phyloP scores from a whole-genome alignment of 2,888 invertebrate species.

The Stramonita haemastoma region DNA sequence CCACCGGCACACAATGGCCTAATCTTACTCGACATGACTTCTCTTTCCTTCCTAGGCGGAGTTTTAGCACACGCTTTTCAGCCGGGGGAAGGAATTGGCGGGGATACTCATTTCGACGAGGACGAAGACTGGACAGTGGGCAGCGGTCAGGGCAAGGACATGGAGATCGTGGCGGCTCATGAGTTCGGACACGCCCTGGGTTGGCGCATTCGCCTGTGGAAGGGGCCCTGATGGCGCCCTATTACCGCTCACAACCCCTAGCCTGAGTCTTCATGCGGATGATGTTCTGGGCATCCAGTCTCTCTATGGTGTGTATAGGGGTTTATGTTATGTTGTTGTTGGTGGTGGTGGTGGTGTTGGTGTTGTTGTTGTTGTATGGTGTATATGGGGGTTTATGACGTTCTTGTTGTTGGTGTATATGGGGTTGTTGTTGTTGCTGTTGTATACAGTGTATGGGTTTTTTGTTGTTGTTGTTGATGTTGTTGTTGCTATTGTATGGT shows the following conservation, averaged over 20 bases:
- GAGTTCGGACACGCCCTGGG: conserved; percentile 77
- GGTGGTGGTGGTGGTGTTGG: no score
- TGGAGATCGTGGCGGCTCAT: conserved; percentile 85
- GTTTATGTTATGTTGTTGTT: no score
- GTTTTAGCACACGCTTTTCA: conserved; percentile 76
- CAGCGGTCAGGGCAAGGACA: conserved; percentile 80
- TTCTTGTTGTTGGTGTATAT: no score
- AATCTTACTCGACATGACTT: no score
- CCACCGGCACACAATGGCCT: no score
- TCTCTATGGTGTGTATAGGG: conserved; percentile 64
- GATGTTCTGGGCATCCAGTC: conserved; percentile 70
- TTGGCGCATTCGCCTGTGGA: conserved; percentile 69
- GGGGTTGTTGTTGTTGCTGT: no score
- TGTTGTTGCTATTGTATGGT: no score
- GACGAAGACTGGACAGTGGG: conserved; percentile 74
- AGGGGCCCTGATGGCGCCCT: conserved; percentile 76
- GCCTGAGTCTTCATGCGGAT: conserved; percentile 67
- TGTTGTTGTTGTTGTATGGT: no score
- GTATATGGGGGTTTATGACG: no score
- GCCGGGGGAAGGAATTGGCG: conserved; percentile 73
- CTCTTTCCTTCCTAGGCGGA: conserved; percentile 64
- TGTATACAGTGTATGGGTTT: no score
- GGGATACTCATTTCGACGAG: conserved; percentile 77
- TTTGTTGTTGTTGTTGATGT: neutral
- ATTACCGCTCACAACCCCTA: conserved; percentile 71